Evolutionary conservation across 2,888 invertebrate genomes (phyloP).

Genomic region (Stenolophus ochropezus): DNA sequence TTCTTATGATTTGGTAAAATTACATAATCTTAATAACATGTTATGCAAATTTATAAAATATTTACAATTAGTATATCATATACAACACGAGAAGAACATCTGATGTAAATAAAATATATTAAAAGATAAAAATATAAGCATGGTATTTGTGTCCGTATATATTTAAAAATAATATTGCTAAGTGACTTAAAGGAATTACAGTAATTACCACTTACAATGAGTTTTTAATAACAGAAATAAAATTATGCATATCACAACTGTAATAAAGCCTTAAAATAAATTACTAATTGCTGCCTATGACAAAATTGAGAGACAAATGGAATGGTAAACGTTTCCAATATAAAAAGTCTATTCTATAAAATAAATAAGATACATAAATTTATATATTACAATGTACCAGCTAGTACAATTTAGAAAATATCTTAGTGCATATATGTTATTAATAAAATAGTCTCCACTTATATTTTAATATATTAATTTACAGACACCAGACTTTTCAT

Average conservation of each 20-base stretch:
- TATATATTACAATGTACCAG: conserved; percentile 33
- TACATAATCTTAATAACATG: conserved; percentile 34
- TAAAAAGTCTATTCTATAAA: conserved; percentile 25
- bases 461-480: conserved; percentile 30
- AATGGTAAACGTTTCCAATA: conserved; percentile 45
- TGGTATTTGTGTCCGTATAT: conserved; percentile 17
- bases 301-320: conserved; percentile 44
- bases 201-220: conserved; percentile 26
- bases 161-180: conserved; percentile 39
- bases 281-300: conserved; percentile 56
- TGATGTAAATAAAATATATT: conserved; percentile 33
- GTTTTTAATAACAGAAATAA: conserved; percentile 25
- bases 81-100: conserved; percentile 26
- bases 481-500: conserved; percentile 20
- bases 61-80: conserved; percentile 10
- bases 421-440: conserved; percentile 35
- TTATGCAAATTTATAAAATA: conserved; percentile 29
- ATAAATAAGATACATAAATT: conserved; percentile 39
- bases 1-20: conserved; percentile 13
- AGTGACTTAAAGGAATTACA: neutral
- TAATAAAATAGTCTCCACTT: conserved; percentile 39
- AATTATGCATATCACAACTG: conserved; percentile 56
- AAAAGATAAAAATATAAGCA: conserved; percentile 13
- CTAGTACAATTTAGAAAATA: conserved; percentile 32
- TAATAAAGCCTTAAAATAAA: conserved; percentile 54